Evolutionary conservation across 1,140 invertebrate genomes (phyloP).

Genomic region (Oncopeltus fasciatus): DNA sequence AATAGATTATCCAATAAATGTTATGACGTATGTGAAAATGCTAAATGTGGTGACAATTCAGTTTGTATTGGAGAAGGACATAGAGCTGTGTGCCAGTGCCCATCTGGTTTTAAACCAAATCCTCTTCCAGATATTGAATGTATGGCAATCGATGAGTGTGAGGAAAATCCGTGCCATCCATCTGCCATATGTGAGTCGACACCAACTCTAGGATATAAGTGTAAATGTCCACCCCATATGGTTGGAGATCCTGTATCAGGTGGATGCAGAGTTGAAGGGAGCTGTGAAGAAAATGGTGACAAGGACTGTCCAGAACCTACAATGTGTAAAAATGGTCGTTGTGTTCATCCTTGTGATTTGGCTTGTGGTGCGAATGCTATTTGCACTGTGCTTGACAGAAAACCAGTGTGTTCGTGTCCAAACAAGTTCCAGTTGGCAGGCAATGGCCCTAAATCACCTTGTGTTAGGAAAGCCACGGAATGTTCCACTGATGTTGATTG

Average conservation of each 20-base stretch:
- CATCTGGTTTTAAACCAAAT: conserved; percentile 61
- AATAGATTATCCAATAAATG: conserved; percentile 70
- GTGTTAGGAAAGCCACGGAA: conserved; percentile 45
- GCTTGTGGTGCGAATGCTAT: conserved; percentile 61
- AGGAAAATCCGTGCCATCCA: conserved; percentile 63
- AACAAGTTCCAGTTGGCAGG: conserved; percentile 47
- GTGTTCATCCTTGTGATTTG: conserved; percentile 61
- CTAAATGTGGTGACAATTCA: conserved; percentile 71
- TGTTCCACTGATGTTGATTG: conserved; percentile 65
- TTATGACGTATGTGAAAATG: conserved; percentile 60
- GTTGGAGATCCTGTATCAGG: conserved; percentile 57
- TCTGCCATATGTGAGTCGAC: conserved; percentile 57
- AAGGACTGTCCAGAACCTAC: conserved; percentile 57
- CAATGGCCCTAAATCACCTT: conserved; percentile 48
- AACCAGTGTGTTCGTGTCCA: conserved; percentile 59
- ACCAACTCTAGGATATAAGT: conserved; percentile 44
- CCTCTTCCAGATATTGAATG: conserved; percentile 69
- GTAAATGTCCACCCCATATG: conserved; percentile 57
- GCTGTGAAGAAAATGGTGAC: conserved; percentile 50
- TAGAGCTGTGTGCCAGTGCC: conserved; percentile 65
- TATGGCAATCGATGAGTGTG: conserved; percentile 47
- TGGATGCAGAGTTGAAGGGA: conserved; percentile 60
- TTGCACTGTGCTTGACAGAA: conserved; percentile 57
- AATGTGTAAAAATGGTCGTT: conserved; percentile 51
- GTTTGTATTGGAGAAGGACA: conserved; percentile 71